These are phyloP conservation scores for Calephelis nemesis DNA, from an alignment of 1,140 invertebrate genomes.

Conservation along the genomic window DNA sequence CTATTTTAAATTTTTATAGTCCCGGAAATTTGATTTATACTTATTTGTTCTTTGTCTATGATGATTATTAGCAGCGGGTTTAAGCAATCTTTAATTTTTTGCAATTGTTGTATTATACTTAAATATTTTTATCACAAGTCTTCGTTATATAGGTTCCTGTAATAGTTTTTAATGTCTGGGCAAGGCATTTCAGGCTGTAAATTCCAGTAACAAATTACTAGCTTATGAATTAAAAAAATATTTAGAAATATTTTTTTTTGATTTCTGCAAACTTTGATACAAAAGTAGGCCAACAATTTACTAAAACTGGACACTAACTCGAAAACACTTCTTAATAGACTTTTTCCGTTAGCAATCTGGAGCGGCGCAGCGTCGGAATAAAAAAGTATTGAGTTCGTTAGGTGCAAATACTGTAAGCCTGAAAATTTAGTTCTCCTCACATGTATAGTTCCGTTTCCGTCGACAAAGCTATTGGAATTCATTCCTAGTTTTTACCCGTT, in stretches of 20 bases:
- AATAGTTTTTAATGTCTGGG: no score
- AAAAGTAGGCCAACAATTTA: not conserved
- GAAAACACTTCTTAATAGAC: not conserved
- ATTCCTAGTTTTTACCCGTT: not conserved
- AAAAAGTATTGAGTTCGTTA: conserved; percentile 2
- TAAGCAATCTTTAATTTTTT: no score
- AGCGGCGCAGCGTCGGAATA: not conserved
- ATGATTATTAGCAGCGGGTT: no score
- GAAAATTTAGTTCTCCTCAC: not conserved
- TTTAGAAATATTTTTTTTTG: not conserved
- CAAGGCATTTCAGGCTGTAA: no score
- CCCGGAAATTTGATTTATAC: no score
- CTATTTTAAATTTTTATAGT: no score
- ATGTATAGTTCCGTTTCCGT: not conserved
- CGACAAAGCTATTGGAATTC: not conserved
- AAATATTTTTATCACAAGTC: no score
- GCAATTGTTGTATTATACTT: no score
- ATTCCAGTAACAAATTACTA: no score
- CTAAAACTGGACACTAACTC: not conserved
- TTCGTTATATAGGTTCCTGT: no score
- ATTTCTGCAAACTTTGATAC: not conserved
- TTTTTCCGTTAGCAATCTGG: not conserved
- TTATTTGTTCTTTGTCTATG: no score
- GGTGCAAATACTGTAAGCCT: not conserved
- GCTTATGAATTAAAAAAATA: not conserved